phyloP scores from a whole-genome alignment of 1,140 invertebrate species.

The Drosophila pruinosa region DNA sequence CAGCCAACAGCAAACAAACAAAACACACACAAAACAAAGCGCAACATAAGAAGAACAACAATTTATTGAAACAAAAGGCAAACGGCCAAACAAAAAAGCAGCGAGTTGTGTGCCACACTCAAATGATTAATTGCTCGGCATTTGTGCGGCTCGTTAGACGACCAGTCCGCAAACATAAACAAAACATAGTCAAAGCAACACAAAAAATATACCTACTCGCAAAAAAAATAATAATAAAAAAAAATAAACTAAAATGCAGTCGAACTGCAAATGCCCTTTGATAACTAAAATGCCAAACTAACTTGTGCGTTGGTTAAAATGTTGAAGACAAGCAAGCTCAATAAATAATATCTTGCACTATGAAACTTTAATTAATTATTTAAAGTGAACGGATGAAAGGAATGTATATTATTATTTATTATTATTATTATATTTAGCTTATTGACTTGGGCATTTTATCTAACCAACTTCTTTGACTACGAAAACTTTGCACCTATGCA shows the following conservation, averaged over 20 bases:
- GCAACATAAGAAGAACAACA: background rate
- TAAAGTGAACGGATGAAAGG: too few relatives aligned
- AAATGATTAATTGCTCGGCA: conserved; percentile 55
- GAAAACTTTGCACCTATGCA: too few relatives aligned
- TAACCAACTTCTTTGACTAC: too few relatives aligned
- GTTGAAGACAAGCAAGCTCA: too few relatives aligned
- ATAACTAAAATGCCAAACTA: too few relatives aligned
- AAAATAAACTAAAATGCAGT: background rate
- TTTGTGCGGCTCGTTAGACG: conserved; percentile 53
- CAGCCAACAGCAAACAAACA: conserved; percentile 12
- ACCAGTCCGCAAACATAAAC: conserved; percentile 29
- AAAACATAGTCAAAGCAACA: conserved; percentile 9
- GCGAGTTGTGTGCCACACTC: conserved; percentile 1
- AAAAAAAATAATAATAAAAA: background rate
- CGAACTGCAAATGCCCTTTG: too few relatives aligned
- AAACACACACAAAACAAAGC: background rate
- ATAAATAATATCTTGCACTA: background rate
- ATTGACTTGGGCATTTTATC: too few relatives aligned
- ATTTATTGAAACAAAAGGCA: background rate
- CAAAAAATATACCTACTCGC: background rate
- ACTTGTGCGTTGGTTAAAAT: too few relatives aligned
- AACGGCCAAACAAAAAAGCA: conserved; percentile 4
- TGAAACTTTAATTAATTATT: too few relatives aligned
- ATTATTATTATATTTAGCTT: too few relatives aligned
- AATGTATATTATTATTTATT: too few relatives aligned